A percentile compares a stretch with the other conserved stretches of the same genome.
These are phyloP conservation scores for Rousettus leschenaultii DNA, from an alignment of 2,113 vertebrate genomes.

Conservation along the genomic window DNA sequence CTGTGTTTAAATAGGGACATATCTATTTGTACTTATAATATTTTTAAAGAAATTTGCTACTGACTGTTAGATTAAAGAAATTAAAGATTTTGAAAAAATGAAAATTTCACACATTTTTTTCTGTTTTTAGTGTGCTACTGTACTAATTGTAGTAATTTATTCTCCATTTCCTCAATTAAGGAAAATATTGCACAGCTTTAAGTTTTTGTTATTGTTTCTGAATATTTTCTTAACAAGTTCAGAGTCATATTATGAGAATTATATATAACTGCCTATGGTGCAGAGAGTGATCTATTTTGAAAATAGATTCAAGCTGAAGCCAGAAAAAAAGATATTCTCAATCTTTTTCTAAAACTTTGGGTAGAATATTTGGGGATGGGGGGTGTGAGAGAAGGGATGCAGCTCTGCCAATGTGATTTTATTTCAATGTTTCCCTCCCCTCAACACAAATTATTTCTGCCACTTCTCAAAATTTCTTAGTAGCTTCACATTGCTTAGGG, in stretches of 20 bases:
- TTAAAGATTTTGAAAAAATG: not conserved
- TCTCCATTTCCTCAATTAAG: not conserved
- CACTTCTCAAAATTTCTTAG: not conserved
- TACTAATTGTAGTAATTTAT: not conserved
- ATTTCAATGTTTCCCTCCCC: not conserved
- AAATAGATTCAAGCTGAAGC: not conserved
- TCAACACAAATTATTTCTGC: not conserved
- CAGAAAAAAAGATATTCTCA: not conserved
- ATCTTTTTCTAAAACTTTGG: not conserved
- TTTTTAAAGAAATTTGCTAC: not conserved
- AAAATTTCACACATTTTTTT: not conserved
- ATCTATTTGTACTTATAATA: not conserved
- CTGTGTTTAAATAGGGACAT: not conserved
- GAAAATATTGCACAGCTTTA: not conserved
- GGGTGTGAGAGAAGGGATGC: fast-evolving
- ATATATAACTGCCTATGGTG: not conserved
- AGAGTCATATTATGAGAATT: not conserved
- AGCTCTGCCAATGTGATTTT: not conserved
- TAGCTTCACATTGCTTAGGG: not conserved
- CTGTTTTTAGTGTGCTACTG: not conserved
- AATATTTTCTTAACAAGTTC: not conserved
- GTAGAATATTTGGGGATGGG: not conserved
- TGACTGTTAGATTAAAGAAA: not conserved
- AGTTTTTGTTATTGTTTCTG: not conserved
- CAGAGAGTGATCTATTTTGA: not conserved